phyloP scores from a whole-genome alignment of 2,113 vertebrate genomes.

The Sceloporus tristichus region DNA sequence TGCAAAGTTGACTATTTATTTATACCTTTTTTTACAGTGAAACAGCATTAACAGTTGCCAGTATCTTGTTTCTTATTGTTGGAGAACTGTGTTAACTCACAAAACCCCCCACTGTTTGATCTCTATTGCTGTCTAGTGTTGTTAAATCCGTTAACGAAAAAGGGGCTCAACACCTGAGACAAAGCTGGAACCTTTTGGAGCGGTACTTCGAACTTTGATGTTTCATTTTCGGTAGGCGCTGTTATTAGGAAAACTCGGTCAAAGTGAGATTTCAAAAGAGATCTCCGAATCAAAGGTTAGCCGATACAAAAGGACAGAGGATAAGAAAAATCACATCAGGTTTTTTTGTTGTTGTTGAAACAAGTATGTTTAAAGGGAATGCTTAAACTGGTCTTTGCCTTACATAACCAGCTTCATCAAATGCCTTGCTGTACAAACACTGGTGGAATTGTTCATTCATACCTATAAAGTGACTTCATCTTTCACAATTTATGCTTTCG shows the following conservation, averaged over 20 bases:
- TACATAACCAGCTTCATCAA: conserved; percentile 15
- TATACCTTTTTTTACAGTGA: conserved; percentile 48
- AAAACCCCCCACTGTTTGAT: not conserved
- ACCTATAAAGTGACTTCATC: conserved; percentile 31
- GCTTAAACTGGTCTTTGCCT: conserved; percentile 13
- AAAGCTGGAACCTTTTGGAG: conserved; percentile 22
- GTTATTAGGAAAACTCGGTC: conserved; percentile 22
- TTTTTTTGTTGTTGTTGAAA: not conserved
- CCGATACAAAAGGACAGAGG: conserved; percentile 11
- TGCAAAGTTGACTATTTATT: conserved; percentile 47
- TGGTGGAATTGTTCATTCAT: conserved; percentile 15
- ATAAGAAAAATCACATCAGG: conserved; percentile 16
- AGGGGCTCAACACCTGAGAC: conserved; percentile 4
- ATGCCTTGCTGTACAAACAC: conserved; percentile 3
- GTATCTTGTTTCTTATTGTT: conserved; percentile 33
- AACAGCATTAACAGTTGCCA: conserved; percentile 43
- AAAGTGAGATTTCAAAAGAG: conserved; percentile 25
- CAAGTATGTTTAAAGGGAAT: conserved; percentile 1
- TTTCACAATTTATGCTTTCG: not conserved
- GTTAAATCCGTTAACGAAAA: conserved; percentile 18
- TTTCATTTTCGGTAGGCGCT: not conserved
- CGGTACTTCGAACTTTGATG: conserved; percentile 31
- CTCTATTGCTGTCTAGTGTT: rapidly evolving
- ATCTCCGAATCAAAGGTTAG: conserved; percentile 17
- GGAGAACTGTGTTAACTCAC: conserved; percentile 25